Base-by-base conservation (phyloP, 2,888 invertebrate genomes). In the Tenthredo scrophulariae region DNA sequence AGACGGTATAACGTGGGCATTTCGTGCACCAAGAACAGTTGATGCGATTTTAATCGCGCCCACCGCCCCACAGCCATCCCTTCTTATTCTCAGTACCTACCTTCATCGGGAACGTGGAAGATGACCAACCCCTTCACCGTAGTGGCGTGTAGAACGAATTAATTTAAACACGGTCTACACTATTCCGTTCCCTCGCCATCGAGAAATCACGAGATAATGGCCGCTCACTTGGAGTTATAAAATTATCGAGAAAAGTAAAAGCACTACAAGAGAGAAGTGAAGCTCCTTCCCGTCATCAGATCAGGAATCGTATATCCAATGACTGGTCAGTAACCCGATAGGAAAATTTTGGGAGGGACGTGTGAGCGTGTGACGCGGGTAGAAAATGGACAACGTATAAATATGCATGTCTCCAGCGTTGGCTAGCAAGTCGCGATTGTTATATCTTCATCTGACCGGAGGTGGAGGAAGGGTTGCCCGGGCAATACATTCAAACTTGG, bases 401-500 rank as follows among this genome's bases (percentile, higher is more conserved):
- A 91, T 90, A 90, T 90, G 91, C 89, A 89, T 90, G 91, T 90
- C 91, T 90, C 91, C 89, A 88, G 89, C 62, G 58, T 46, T 90
- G 88, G 89, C 90, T 89, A 88, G 67, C 89, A 89, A 90, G 92
- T 89, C 91, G 65, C 90, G 92, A 92, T 93, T 91, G 92, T 93
- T 93, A 92, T 92, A 93, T 93, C 93, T 93, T 90, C 90, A 93
- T 93, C 93, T 91, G 92, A 91, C 90, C 90, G 89, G 89, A 88
- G 90, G 89, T 89, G 87, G 86, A 86, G 85, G 86, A 85, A 88
- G 88, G 87, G 87, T 84, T 88, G 90, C 87, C 90, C 91, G 91
- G 91, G 92, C 91, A 92, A 92, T 92, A 91, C 93, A 92, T 93
- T 92, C 91, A 91, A 92, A 91, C 90, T 92, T 91, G 91, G 90